phyloP scores from a whole-genome alignment of 2,113 vertebrate genomes.

The Caranx melampygus region DNA sequence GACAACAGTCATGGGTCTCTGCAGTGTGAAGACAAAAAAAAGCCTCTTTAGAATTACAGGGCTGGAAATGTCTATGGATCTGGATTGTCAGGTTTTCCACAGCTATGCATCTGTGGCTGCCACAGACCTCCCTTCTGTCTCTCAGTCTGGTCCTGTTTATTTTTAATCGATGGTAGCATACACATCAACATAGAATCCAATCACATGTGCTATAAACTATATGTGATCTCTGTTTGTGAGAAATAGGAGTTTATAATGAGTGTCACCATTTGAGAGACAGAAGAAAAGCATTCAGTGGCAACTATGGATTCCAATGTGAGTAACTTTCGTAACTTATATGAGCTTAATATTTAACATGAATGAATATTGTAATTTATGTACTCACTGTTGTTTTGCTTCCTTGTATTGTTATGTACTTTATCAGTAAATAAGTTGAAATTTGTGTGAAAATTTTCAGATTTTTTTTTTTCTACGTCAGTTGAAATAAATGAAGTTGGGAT shows the following conservation, averaged over 20 bases:
- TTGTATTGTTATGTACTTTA: slow-evolving; percentile 16
- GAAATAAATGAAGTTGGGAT: slow-evolving; percentile 53
- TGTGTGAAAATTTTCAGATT: slow-evolving; percentile 37
- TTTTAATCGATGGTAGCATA: neutral
- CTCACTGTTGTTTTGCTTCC: slow-evolving; percentile 1
- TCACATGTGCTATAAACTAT: neutral
- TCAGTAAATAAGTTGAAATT: neutral
- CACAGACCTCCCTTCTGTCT: slow-evolving; percentile 17
- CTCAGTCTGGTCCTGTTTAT: neutral
- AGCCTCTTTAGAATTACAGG: slow-evolving; percentile 71
- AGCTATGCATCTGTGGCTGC: neutral
- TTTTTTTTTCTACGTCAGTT: slow-evolving; percentile 40
- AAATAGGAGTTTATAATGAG: too few species aligned
- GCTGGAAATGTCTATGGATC: slow-evolving; percentile 37
- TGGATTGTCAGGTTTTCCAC: slow-evolving; percentile 27
- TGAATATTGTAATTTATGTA: slow-evolving; percentile 34
- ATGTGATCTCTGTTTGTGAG: too few species aligned
- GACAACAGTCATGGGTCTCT: slow-evolving; percentile 30
- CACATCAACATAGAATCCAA: neutral
- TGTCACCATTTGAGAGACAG: too few species aligned
- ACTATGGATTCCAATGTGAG: slow-evolving; percentile 1
- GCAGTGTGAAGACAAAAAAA: slow-evolving; percentile 43
- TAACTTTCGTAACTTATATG: neutral
- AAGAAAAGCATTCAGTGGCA: neutral
- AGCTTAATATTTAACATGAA: neutral